Evolutionary conservation across 2,888 invertebrate genomes (phyloP), one percentile per base, ranked within the genome.

Genomic region (Globia sparganii): DNA sequence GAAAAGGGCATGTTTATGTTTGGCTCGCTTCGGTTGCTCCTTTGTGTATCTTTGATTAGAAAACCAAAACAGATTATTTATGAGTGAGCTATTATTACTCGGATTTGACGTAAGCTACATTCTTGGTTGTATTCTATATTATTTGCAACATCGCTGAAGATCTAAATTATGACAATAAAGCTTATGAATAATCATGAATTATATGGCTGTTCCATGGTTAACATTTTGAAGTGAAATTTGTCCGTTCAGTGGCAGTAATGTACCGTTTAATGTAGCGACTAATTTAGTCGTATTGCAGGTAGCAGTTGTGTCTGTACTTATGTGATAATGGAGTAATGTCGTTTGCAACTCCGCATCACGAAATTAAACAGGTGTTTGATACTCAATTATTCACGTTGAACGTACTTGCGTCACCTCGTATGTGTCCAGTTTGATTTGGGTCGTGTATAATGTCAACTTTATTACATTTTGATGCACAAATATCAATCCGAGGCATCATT

Each of bases 331-430:
- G 21, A 34, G 28, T 72, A 80, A 80, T 75, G 64, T 64, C 43
- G 46, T 81, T 82, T 75, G 68, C 40, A 58, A 56, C 46, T 71
- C 53, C n/a, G 31, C 64, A 40, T 64, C 59, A 74, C 59, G 37
- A 53, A 80, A 68, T 85, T 82, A 80, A 67, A 53, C 37, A 13
- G 25, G 62, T 58, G 58, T 85, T 74, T 68, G 67, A 64, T 66
- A 71, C n/a, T 81, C 43, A 74, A 81, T 81, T 84, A 79, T 69
- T 61, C 65, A 61, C 34, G 37, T 46, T 72, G 28, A 80, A 65
- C 53, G 59, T 61, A 79, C 28, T 61, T 69, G 61, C 53, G 8
- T 31, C 40, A 56, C 34, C 49, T 56, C 37, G 34, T 25, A n/a
- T 75, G 18, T 18, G 21, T n/a, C 43, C 37, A 37, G 25, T 76